Evolutionary conservation across 2,113 vertebrate species (phyloP).

Genomic region (Sinocyclocheilus anophthalmus): DNA sequence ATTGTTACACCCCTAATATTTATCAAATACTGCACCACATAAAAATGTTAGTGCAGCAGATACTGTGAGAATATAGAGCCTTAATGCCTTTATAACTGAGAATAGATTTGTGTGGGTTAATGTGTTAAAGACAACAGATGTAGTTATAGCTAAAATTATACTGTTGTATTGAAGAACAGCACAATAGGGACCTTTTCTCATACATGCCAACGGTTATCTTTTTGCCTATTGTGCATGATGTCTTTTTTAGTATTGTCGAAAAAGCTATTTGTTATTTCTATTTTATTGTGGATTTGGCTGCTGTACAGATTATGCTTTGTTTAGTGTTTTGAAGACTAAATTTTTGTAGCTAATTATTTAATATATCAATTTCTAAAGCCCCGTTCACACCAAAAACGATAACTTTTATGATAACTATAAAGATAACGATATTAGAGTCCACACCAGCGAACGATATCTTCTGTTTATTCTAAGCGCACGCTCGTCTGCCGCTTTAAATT

Average conservation of each 20-base stretch:
- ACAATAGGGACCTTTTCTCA: background rate
- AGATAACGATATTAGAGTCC: too few species aligned
- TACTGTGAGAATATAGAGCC: background rate
- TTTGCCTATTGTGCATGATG: background rate
- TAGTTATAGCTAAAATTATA: background rate
- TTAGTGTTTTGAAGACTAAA: background rate
- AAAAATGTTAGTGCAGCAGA: background rate
- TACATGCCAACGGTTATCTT: background rate
- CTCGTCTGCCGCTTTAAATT: too few species aligned
- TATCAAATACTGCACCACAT: background rate
- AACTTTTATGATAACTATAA: too few species aligned
- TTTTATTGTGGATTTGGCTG: background rate
- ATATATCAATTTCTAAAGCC: too few species aligned
- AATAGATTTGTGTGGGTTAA: constrained; percentile 27
- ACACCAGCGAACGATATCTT: too few species aligned
- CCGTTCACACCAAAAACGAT: too few species aligned
- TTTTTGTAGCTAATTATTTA: too few species aligned
- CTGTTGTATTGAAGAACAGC: background rate
- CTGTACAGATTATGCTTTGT: background rate
- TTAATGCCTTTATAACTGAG: background rate
- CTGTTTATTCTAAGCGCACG: too few species aligned
- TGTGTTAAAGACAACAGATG: background rate
- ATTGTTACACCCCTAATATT: background rate
- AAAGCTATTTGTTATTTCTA: background rate
- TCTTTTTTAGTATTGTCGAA: background rate